phyloP scores from a whole-genome alignment of 2,113 vertebrate genomes.

The Neofelis nebulosa region DNA sequence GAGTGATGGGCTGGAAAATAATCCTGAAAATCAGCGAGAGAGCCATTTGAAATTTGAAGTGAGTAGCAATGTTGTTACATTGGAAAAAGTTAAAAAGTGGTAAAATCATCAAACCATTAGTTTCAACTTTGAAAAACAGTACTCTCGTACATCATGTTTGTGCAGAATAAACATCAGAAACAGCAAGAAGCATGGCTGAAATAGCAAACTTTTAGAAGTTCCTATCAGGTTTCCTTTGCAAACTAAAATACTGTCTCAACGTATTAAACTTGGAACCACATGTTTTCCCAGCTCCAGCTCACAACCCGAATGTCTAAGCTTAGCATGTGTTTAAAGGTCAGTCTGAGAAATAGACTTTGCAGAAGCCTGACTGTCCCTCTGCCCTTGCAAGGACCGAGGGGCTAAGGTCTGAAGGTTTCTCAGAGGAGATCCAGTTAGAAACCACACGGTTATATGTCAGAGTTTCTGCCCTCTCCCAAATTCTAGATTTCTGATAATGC shows the following conservation, averaged over 20 bases:
- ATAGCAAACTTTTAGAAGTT: background rate
- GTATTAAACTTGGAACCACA: background rate
- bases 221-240: background rate
- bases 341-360: background rate
- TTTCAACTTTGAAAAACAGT: background rate
- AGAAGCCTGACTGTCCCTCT: background rate
- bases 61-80: background rate
- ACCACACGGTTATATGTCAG: background rate
- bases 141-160: background rate
- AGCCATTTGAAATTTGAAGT: background rate
- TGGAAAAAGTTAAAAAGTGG: background rate
- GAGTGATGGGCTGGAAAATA: background rate
- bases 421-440: background rate
- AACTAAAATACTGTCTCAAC: background rate
- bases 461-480: background rate
- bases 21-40: background rate
- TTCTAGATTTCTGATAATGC: background rate
- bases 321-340: background rate
- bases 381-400: background rate
- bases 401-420: constrained; percentile 2
- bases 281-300: background rate
- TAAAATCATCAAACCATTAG: background rate
- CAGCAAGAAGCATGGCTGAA: background rate
- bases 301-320: background rate
- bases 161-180: background rate